Base-by-base conservation (phyloP, 2,888 invertebrate genomes). In the Drosophila putrida region DNA sequence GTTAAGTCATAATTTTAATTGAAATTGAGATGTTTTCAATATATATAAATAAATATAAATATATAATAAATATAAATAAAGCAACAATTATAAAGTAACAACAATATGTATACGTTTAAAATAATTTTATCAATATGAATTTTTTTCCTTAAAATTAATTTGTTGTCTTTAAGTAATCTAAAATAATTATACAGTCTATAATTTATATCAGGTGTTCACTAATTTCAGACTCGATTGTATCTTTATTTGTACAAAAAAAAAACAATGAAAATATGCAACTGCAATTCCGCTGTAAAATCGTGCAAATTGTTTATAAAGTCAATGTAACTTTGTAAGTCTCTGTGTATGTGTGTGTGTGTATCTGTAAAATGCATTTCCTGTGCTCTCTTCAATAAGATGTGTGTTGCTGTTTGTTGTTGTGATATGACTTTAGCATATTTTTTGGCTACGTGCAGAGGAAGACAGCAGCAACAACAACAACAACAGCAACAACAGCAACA, bases 361-460 rank as follows among this genome's bases (percentile, higher is more conserved):
- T 70, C 49, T 75, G 63, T 78, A 27, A 78, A 73, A 36, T 78
- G 78, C 66, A 78, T 75, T 77, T 77, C 75, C 77, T 77, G 79
- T 74, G 61, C 63, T 58, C 62, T 62, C 68, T 64, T 57, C 62
- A 68, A 49, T 41, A 74, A 36, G 49, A 72, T 33, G 39, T 33
- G 39, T 54, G 46, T 55, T 59, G 53, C 20, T 60, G 47, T 25
- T 63, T 75, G 75, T 60, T 72, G 61, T 61, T 71, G 72, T 63
- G 39, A 65, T 76, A 76, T 75, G 75, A 76, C 74, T 78, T 78
- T 75, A 78, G 64, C 67, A 78, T 78, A 77, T 79, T 77, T 77
- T 77, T 77, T 74, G 79, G 79, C 75, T 77, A 75, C 75, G 65
- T 66, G 74, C 62, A 78, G 60, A 54, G 38, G 61, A 55, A 58